phyloP scores from a whole-genome alignment of 2,888 invertebrate genomes.

The Amphipoea lucens region DNA sequence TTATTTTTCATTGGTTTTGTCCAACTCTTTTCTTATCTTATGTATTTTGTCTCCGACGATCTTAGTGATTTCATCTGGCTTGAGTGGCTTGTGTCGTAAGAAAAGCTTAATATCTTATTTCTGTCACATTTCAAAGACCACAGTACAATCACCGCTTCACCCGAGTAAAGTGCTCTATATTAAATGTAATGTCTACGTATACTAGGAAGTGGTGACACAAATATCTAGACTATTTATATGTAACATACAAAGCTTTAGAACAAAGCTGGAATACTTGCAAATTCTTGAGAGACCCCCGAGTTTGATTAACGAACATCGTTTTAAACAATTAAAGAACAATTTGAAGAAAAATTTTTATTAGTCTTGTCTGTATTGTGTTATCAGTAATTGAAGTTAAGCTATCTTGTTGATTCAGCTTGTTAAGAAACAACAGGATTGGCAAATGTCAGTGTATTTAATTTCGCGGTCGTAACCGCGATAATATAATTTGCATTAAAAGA shows the following conservation, averaged over 20 bases:
- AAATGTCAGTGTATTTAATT: slow-evolving; percentile 20
- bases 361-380: slow-evolving; percentile 51
- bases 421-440: slow-evolving; percentile 24
- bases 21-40: neutral
- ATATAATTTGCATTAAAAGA: slow-evolving; percentile 48
- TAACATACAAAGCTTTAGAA: slow-evolving; percentile 34
- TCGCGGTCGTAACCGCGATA: slow-evolving; percentile 29
- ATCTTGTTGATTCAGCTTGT: slow-evolving; percentile 54
- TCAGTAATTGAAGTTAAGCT: slow-evolving; percentile 44
- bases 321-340: slow-evolving; percentile 69
- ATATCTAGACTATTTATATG: slow-evolving; percentile 53
- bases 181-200: slow-evolving; percentile 31
- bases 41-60: neutral
- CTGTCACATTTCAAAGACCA: slow-evolving; percentile 17
- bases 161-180: slow-evolving; percentile 31
- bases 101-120: slow-evolving; percentile 16
- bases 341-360: slow-evolving; percentile 60
- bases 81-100: neutral
- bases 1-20: neutral
- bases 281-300: slow-evolving; percentile 54
- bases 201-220: slow-evolving; percentile 48
- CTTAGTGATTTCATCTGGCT: slow-evolving; percentile 18
- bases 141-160: slow-evolving; percentile 14
- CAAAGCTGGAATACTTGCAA: slow-evolving; percentile 52
- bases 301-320: slow-evolving; percentile 65